phyloP scores from a whole-genome alignment of 2,888 invertebrate species.

The Cordilura impudica region DNA sequence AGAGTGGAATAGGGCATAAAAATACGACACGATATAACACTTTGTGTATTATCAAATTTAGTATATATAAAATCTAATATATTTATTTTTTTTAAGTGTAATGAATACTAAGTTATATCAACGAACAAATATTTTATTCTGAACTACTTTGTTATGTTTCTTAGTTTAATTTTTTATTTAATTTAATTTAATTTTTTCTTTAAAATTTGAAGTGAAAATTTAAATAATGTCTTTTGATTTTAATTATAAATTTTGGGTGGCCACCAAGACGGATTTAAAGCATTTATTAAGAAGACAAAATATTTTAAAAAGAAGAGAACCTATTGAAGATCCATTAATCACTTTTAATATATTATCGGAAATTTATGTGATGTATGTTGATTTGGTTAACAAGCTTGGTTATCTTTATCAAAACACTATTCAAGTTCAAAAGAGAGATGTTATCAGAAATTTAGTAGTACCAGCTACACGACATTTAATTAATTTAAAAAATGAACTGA shows the following conservation, averaged over 20 bases:
- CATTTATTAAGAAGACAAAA: slow-evolving; percentile 76
- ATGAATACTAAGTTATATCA: too few species aligned
- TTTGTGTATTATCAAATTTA: too few species aligned
- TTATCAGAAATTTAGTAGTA: slow-evolving; percentile 70
- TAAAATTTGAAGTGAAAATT: slow-evolving; percentile 3
- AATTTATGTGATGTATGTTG: slow-evolving; percentile 73
- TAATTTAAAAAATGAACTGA: slow-evolving; percentile 80
- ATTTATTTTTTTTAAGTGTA: too few species aligned
- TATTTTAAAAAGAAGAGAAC: slow-evolving; percentile 69
- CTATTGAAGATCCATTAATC: slow-evolving; percentile 67
- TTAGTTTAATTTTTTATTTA: neutral
- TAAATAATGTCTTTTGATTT: slow-evolving; percentile 78
- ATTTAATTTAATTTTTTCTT: too few species aligned
- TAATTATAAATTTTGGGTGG: slow-evolving; percentile 79
- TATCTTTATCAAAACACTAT: slow-evolving; percentile 73
- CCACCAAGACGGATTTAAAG: slow-evolving; percentile 76
- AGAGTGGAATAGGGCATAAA: too few species aligned
- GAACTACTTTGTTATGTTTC: too few species aligned
- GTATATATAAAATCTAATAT: too few species aligned
- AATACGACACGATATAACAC: too few species aligned
- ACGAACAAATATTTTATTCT: too few species aligned
- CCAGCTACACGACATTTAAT: slow-evolving; percentile 77
- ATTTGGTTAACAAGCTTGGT: slow-evolving; percentile 73
- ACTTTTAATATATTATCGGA: slow-evolving; percentile 73
- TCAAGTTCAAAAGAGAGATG: slow-evolving; percentile 75